A percentile compares a stretch with the other conserved stretches of the same genome.
Evolutionary conservation across 2,113 vertebrate species (phyloP).

Genomic region (Sinosuthora webbiana): DNA sequence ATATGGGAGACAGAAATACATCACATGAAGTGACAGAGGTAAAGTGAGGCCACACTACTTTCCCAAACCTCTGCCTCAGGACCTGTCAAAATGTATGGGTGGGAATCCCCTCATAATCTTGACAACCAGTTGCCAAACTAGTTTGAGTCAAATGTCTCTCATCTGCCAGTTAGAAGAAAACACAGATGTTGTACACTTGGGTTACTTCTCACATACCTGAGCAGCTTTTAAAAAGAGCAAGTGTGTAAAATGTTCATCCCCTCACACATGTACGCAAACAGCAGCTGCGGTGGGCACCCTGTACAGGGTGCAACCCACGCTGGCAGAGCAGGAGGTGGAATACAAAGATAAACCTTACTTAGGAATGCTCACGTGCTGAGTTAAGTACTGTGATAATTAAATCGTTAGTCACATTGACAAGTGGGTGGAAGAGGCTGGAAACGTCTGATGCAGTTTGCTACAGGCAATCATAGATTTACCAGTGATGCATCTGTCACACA

Average conservation of each 20-base stretch:
- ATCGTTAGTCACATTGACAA: conserved; percentile 42
- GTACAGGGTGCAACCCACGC: not conserved
- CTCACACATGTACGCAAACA: fast-evolving
- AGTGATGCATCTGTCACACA: conserved; percentile 16
- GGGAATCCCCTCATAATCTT: not conserved
- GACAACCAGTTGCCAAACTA: not conserved
- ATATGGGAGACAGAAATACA: not conserved
- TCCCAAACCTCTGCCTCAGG: not conserved
- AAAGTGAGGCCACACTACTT: not conserved
- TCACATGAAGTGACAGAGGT: not conserved
- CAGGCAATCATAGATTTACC: conserved; percentile 9
- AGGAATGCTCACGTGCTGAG: not conserved
- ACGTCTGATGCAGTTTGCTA: conserved; percentile 21
- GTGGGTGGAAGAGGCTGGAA: conserved; percentile 46
- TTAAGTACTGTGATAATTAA: conserved; percentile 13
- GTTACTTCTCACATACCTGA: not conserved
- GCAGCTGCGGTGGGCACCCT: not conserved
- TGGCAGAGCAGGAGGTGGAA: not conserved
- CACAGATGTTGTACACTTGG: not conserved
- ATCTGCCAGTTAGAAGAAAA: not conserved
- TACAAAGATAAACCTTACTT: not conserved
- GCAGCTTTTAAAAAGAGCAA: not conserved
- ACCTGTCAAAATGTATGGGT: fast-evolving
- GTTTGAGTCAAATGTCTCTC: not conserved
- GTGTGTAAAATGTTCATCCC: not conserved